Conservation (phyloP, 2,797 vertebrate genomes). For the Cryptoblepharus egeriae region DNA sequence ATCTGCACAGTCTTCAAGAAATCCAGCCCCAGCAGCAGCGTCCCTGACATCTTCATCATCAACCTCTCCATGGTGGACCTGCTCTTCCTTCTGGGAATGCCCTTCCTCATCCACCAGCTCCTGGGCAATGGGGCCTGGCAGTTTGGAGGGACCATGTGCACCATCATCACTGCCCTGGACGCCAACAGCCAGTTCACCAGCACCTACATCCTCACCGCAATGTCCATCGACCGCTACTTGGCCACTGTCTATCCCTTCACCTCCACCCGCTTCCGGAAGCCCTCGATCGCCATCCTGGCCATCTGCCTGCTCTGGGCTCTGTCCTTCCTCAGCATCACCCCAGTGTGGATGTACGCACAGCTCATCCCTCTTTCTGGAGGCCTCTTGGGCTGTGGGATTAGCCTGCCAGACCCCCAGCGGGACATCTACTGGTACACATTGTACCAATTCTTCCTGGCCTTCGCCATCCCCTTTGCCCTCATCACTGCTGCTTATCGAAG, state of each 20-base stretch:
- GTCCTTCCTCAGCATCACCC: constrained; percentile 63
- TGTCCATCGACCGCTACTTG: constrained; percentile 53
- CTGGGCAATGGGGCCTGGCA: constrained; percentile 59
- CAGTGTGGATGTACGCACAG: constrained; percentile 56
- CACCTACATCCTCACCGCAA: constrained; percentile 59
- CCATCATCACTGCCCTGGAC: constrained; percentile 54
- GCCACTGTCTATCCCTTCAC: constrained; percentile 55
- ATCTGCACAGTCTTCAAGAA: constrained; percentile 61
- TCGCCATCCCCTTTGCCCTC: constrained; percentile 61
- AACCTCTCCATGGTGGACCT: constrained; percentile 62
- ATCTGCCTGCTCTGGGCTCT: constrained; percentile 51
- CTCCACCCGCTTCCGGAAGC: constrained; percentile 52
- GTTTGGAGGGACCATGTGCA: constrained; percentile 52
- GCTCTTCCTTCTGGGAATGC: constrained; percentile 64
- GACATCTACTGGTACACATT: constrained; percentile 62
- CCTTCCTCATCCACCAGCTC: constrained; percentile 65
- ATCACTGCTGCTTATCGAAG: constrained; percentile 54
- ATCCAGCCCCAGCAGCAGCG: constrained; percentile 35
- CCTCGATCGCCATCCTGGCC: constrained; percentile 29
- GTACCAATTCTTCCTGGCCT: constrained; percentile 64
- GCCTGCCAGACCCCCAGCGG: constrained; percentile 49
- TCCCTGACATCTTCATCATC: constrained; percentile 60
- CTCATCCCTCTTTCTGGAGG: constrained; percentile 55
- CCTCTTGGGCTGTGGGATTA: constrained; percentile 56
- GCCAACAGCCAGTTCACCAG: constrained; percentile 67